These are phyloP conservation scores for Palythoa caribaeorum DNA, from an alignment of 92 coral and sea anemone species.

Conservation along the genomic window DNA sequence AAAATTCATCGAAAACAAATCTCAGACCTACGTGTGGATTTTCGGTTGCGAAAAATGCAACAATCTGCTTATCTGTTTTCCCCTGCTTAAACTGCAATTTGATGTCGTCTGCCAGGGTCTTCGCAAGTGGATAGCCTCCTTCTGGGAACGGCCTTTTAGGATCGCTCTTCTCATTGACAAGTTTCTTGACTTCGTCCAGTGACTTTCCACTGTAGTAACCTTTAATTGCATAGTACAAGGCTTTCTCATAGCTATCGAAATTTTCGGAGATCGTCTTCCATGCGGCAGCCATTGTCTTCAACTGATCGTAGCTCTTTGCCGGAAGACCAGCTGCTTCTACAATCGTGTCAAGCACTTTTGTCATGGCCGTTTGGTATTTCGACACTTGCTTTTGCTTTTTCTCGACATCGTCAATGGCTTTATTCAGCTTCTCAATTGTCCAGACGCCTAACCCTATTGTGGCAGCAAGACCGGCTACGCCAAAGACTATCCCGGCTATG, in stretches of 20 bases:
- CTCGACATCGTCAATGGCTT: slow-evolving; percentile 59
- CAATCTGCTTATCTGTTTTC: slow-evolving; percentile 68
- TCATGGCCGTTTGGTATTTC: slow-evolving; percentile 47
- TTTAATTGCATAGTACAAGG: slow-evolving; percentile 49
- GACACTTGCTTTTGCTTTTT: slow-evolving; percentile 61
- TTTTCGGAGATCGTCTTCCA: slow-evolving; percentile 61
- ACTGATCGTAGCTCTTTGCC: slow-evolving; percentile 30
- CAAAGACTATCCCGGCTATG: slow-evolving; percentile 72
- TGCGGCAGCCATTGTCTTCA: slow-evolving; percentile 45
- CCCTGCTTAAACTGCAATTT: slow-evolving; percentile 23
- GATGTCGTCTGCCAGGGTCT: slow-evolving; percentile 70
- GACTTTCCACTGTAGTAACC: slow-evolving; percentile 58
- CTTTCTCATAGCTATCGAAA: slow-evolving; percentile 62
- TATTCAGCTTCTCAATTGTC: slow-evolving; percentile 58
- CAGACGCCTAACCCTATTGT: slow-evolving; percentile 68
- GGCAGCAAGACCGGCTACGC: slow-evolving; percentile 68
- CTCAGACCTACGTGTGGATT: slow-evolving; percentile 62
- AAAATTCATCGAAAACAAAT: slow-evolving; percentile 57
- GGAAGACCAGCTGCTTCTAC: slow-evolving; percentile 52
- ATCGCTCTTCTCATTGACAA: slow-evolving; percentile 51
- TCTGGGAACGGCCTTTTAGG: slow-evolving; percentile 59
- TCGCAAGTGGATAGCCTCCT: slow-evolving; percentile 63
- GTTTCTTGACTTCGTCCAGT: slow-evolving; percentile 26
- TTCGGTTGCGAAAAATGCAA: slow-evolving; percentile 63
- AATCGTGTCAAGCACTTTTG: slow-evolving; percentile 18